Evolutionary conservation across 2,888 invertebrate genomes (phyloP), one percentile per base, ranked within the genome.

Genomic region (Spodoptera littoralis): DNA sequence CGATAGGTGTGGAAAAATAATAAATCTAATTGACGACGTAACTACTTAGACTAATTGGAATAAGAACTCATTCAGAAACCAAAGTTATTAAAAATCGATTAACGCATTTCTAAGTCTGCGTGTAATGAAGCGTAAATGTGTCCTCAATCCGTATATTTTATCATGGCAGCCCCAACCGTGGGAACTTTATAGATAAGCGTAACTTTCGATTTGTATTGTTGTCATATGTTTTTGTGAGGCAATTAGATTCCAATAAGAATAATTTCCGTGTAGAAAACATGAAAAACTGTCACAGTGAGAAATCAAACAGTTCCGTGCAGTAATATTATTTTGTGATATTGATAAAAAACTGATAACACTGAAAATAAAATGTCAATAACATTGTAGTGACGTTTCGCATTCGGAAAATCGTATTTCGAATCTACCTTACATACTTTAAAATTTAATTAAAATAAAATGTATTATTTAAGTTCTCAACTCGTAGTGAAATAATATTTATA

Each of bases 301-400:
- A 70, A 57, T 53, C 18, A 46, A 58, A 57, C 41, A 22, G 45
- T 68, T 64, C 27, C 11, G 53, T 68, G 46, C 70, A 50, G 65
- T 68, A 22, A 60, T 51, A 74, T 72, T 70, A 60, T 55, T 11
- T 57, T 74, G 76, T 75, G 72, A 66, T 74, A 55, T 47, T 84
- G 85, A 81, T 84, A 83, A 81, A 84, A 83, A 84, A 82, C 80
- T 88, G 88, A 88, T 87, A 88, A 87, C 86, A 87, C 87, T 88
- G 87, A 79, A 81, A 84, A 73, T 77, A 80, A 86, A 86, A 88
- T 90, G 90, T 91, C 90, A 90, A 85, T 85, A 86, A 86, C 83
- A 88, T 82, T 86, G 81, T 84, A 88, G 90, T 94, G 94, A 93
- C 93, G 93, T 94, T 92, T 92, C 84, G 88, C 83, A 84, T 89